Base-by-base conservation (phyloP, 2,113 vertebrate genomes). In the Ascaphus truei region DNA sequence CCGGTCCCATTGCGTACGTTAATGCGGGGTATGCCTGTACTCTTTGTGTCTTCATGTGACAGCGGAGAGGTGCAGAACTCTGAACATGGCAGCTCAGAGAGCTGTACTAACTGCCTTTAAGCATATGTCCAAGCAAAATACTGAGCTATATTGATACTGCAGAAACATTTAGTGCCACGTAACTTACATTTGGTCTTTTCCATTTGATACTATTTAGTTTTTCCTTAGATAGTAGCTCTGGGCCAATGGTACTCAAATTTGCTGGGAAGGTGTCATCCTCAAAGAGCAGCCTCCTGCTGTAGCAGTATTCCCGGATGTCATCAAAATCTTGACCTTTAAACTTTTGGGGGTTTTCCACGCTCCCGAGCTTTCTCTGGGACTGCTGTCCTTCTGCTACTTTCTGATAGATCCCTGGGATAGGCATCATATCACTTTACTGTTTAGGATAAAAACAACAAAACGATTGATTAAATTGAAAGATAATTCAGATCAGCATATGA, bases 141-240 rank as follows among this genome's bases (percentile, higher is more conserved):
- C n/a, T n/a, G n/a, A n/a, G n/a, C n/a, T n/a, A n/a, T n/a, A n/a
- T n/a, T n/a, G n/a, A n/a, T n/a, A n/a, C n/a, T n/a, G n/a, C n/a
- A n/a, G n/a, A n/a, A n/a, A 8, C 15, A 13, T 26, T 8, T 31
- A 16, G n/a, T 16, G 18, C 12, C 15, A 18, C 15, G 5, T 34
- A 57, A 79, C 89, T 87, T 65, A 91, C 89, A 1, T 5, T 48
- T 36, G 87, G 90, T 36, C 87, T 78, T 53, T 66, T 80, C 90
- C 90, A 92, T 0, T 73, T 11, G 22, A 85, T 33, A 0, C 0
- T 45, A 7, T 1, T 0, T 47, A 82, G 45, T 10, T 43, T 3
- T 18, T 69, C 73, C 4, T 41, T 27, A 0, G 60, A 13, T 10
- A 88, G 72, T 22, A 90, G 37, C 4, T 1, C 16, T 26, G 63